Evolutionary conservation across 2,888 invertebrate genomes (phyloP).

Genomic region (Iphiclides podalirius): DNA sequence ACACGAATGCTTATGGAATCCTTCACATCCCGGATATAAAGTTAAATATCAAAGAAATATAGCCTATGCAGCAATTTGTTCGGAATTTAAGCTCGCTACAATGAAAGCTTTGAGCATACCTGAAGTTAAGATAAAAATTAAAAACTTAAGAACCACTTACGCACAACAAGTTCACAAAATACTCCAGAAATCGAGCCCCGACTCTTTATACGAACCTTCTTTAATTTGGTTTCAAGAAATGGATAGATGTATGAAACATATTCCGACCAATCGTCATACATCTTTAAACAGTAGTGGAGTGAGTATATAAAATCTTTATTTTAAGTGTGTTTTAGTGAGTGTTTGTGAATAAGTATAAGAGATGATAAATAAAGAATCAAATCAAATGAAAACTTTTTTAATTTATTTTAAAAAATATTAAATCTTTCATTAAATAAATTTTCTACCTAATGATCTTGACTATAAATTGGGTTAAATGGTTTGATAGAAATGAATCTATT

Average conservation of each 20-base stretch:
- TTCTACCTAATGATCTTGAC: too few relatives aligned
- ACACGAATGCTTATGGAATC: slow-evolving; percentile 74
- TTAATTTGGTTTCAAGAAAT: slow-evolving; percentile 68
- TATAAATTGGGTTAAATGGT: too few relatives aligned
- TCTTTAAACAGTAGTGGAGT: slow-evolving; percentile 34
- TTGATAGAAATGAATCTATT: too few relatives aligned
- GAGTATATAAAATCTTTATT: slow-evolving; percentile 29
- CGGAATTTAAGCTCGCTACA: slow-evolving; percentile 51
- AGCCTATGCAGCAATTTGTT: slow-evolving; percentile 54
- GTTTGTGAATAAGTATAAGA: slow-evolving; percentile 19
- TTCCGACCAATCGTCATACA: slow-evolving; percentile 49
- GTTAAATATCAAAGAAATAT: slow-evolving; percentile 53
- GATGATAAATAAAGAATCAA: slow-evolving; percentile 2
- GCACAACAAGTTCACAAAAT: slow-evolving; percentile 71
- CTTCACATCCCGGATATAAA: slow-evolving; percentile 60
- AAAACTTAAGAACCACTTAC: slow-evolving; percentile 71
- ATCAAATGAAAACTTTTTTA: too few relatives aligned
- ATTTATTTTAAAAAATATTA: too few relatives aligned
- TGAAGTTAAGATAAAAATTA: slow-evolving; percentile 72
- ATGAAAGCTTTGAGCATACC: slow-evolving; percentile 48
- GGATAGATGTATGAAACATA: slow-evolving; percentile 61
- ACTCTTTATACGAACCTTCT: slow-evolving; percentile 58
- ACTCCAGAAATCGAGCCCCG: slow-evolving; percentile 57
- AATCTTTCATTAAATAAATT: too few relatives aligned
- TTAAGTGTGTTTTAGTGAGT: too few relatives aligned